Conservation (phyloP, 2,113 vertebrate species). For the Pogona vitticeps region DNA sequence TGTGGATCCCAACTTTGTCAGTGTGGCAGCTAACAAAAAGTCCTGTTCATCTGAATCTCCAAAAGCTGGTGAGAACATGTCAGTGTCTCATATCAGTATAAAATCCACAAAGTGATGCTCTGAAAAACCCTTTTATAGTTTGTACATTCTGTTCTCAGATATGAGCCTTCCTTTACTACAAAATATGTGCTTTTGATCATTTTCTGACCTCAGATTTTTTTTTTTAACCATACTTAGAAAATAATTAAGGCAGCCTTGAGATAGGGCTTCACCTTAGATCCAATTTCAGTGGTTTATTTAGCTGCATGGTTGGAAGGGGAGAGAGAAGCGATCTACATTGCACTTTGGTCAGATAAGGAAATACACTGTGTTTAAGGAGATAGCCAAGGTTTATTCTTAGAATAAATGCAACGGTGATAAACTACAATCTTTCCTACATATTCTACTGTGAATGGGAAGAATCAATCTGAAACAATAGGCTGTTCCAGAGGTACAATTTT, state of each 20-base stretch:
- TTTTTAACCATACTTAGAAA: background rate
- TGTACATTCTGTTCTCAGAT: background rate
- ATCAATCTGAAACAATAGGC: constrained; percentile 34
- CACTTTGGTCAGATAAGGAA: background rate
- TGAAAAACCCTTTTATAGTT: background rate
- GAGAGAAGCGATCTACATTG: background rate
- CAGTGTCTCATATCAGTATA: background rate
- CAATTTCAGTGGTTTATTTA: background rate
- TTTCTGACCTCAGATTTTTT: no score
- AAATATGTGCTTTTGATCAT: background rate
- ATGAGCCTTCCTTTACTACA: background rate
- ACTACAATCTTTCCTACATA: constrained; percentile 27
- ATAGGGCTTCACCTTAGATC: background rate
- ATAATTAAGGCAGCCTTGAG: background rate
- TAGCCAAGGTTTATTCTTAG: constrained; percentile 21
- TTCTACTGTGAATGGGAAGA: constrained; percentile 37
- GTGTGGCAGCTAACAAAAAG: background rate
- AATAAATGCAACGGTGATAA: constrained; percentile 45
- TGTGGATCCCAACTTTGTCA: background rate
- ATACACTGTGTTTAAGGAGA: background rate
- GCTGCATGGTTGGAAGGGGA: background rate
- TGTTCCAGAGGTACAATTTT: constrained; percentile 46
- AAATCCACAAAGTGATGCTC: background rate
- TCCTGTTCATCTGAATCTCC: background rate
- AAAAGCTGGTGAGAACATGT: background rate